Evolutionary conservation across 2,797 vertebrate genomes (phyloP).

Genomic region (Syngnathus rostellatus): DNA sequence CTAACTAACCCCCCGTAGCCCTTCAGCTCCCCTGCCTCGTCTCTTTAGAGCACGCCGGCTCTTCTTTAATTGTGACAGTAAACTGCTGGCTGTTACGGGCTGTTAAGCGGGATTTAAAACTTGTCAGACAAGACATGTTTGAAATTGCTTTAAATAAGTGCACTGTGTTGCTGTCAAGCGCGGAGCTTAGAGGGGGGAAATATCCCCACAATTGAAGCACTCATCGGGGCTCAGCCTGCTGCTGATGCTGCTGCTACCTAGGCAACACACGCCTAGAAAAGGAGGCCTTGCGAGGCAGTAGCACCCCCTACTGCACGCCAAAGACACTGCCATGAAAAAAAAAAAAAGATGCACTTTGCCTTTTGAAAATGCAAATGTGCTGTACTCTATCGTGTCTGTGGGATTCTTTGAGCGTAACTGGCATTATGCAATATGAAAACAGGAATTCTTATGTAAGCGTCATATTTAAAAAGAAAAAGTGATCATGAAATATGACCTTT

Average conservation of each 20-base stretch:
- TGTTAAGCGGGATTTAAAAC: constrained; percentile 85
- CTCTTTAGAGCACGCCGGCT: constrained; percentile 69
- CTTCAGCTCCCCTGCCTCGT: constrained; percentile 56
- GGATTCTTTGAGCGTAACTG: no score
- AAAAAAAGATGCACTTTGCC: background rate
- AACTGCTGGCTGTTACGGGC: constrained; percentile 79
- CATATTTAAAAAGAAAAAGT: no score
- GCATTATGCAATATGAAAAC: no score
- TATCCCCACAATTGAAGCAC: constrained; percentile 78
- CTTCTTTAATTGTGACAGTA: constrained; percentile 82
- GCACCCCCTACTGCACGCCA: background rate
- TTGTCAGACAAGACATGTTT: constrained; percentile 87
- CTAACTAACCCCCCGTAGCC: constrained; percentile 29
- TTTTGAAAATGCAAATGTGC: background rate
- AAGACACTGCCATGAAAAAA: no score
- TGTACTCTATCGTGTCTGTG: no score
- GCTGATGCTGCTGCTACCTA: constrained; percentile 53
- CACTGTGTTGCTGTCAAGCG: constrained; percentile 81
- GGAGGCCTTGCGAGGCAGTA: background rate
- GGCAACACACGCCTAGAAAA: constrained; percentile 63
- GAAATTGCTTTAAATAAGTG: constrained; percentile 86
- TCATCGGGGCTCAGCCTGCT: constrained; percentile 72
- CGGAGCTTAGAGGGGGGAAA: constrained; percentile 77
- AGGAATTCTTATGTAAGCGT: no score
- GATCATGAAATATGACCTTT: no score